phyloP scores from a whole-genome alignment of 2,888 invertebrate species.

The Parnassius smintheus region DNA sequence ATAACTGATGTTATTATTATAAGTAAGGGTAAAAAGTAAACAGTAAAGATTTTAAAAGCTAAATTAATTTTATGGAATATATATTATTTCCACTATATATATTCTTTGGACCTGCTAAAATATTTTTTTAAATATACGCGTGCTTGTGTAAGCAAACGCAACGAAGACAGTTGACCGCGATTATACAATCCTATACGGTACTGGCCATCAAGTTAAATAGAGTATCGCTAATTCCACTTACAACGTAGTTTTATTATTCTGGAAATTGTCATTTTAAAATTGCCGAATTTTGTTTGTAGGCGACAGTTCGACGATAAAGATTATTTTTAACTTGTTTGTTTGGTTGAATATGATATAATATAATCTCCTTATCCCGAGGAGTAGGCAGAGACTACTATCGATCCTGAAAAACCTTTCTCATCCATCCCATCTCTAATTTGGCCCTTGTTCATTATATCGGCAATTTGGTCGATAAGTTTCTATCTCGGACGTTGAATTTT shows the following conservation, averaged over 20 bases:
- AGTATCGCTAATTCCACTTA: slow-evolving; percentile 15
- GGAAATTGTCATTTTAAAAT: not conserved
- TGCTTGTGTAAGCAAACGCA: slow-evolving; percentile 26
- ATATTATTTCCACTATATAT: slow-evolving; percentile 3
- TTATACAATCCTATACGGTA: slow-evolving; percentile 19
- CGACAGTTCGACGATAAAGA: not conserved
- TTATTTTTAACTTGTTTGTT: too few species aligned
- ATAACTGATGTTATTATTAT: not conserved
- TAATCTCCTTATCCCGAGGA: too few species aligned
- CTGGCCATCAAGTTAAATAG: slow-evolving; percentile 15
- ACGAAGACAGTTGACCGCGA: slow-evolving; percentile 21
- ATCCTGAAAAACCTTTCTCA: too few species aligned
- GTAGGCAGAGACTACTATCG: too few species aligned
- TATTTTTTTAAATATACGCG: slow-evolving; percentile 27
- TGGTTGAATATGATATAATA: too few species aligned
- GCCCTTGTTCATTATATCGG: too few species aligned
- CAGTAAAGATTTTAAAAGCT: not conserved
- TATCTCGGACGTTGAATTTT: too few species aligned
- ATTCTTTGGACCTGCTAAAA: slow-evolving; percentile 26
- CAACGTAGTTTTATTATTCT: not conserved
- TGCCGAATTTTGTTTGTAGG: not conserved
- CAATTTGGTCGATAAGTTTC: too few species aligned
- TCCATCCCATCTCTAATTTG: too few species aligned
- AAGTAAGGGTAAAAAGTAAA: too few species aligned
- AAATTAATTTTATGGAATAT: not conserved